Conservation (phyloP, 1,140 invertebrate genomes). For the Agrypnia vestita region DNA sequence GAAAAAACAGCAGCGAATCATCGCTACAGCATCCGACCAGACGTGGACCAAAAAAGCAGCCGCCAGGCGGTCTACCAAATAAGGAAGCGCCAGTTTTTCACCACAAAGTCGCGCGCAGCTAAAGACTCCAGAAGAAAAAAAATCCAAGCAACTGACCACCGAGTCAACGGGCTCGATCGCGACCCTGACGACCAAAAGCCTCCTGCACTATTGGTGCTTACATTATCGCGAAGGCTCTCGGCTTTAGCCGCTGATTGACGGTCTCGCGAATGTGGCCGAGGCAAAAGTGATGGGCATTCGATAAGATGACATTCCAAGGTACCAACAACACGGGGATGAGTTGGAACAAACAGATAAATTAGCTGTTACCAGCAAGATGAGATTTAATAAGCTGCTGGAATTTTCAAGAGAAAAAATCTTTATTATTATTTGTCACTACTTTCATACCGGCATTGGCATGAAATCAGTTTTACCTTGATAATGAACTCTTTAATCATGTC, state of each 20-base stretch:
- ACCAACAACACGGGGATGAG: slow-evolving; percentile 16
- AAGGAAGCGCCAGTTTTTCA: slow-evolving; percentile 55
- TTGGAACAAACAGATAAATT: slow-evolving; percentile 35
- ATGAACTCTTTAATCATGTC: too few species aligned
- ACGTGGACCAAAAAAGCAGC: slow-evolving; percentile 50
- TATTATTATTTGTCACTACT: too few species aligned
- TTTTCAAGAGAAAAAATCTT: background rate
- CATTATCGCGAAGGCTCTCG: too few species aligned
- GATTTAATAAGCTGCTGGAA: slow-evolving; percentile 26
- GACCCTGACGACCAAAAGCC: too few species aligned
- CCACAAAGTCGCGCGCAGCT: slow-evolving; percentile 17
- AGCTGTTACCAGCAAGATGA: slow-evolving; percentile 24
- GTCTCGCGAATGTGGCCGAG: background rate
- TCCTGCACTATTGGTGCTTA: too few species aligned
- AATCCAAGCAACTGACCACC: background rate
- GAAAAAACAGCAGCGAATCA: slow-evolving; percentile 26
- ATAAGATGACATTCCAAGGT: slow-evolving; percentile 26
- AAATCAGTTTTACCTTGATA: too few species aligned
- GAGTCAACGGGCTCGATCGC: background rate
- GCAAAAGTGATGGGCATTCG: slow-evolving; percentile 38
- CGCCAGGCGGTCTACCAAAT: slow-evolving; percentile 58
- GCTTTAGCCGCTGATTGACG: too few species aligned
- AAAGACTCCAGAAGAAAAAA: background rate
- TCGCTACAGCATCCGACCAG: background rate
- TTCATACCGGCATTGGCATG: too few species aligned